Evolutionary conservation across 1,140 invertebrate genomes (phyloP).

Genomic region (Saccostrea echinata): DNA sequence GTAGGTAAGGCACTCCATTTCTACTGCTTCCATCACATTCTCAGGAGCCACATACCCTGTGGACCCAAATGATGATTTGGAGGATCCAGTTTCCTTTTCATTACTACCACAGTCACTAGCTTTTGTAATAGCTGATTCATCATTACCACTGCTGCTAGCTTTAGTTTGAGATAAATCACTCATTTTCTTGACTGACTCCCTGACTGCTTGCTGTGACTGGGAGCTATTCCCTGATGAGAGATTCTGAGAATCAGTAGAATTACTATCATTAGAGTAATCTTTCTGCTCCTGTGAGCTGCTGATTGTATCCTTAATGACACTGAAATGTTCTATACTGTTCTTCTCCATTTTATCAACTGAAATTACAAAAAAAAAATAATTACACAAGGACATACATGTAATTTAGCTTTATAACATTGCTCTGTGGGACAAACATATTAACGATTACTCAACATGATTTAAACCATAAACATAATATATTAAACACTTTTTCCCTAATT

Average conservation of each 20-base stretch:
- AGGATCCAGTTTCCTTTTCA: background rate
- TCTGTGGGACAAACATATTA: too few relatives aligned
- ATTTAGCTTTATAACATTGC: too few relatives aligned
- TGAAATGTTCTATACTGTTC: constrained; percentile 53
- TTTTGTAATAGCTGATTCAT: background rate
- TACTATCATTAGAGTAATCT: background rate
- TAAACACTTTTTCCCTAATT: too few relatives aligned
- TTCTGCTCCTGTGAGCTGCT: background rate
- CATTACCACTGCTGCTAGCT: background rate
- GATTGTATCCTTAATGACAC: constrained; percentile 46
- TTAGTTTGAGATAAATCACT: background rate
- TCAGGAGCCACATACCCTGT: constrained; percentile 23
- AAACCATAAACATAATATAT: too few relatives aligned
- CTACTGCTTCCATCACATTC: constrained; percentile 38
- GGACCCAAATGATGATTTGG: background rate
- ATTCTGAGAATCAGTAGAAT: background rate
- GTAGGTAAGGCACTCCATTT: constrained; percentile 49
- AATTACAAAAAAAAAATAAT: too few relatives aligned
- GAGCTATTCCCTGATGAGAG: background rate
- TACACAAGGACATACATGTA: too few relatives aligned
- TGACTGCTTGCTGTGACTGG: background rate
- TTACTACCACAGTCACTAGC: background rate
- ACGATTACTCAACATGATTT: too few relatives aligned
- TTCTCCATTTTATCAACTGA: background rate
- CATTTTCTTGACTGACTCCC: background rate